A percentile compares a stretch with the other conserved stretches of the same genome.
Conservation (phyloP, 2,113 vertebrate species). For the Bubalus kerabau region DNA sequence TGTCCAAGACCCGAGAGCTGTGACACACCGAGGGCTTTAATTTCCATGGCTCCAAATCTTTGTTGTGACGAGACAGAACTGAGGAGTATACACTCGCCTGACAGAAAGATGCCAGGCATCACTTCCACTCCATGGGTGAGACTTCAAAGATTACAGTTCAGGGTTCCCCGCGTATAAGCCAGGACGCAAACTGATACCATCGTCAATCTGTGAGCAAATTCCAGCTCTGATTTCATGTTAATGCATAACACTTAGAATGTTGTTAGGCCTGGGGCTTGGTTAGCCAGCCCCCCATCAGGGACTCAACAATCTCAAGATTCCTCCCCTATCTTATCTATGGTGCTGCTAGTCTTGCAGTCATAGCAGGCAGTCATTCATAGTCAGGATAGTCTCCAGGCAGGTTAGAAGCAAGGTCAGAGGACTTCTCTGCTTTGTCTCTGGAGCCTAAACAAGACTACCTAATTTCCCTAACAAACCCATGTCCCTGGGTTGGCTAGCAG, state of each 20-base stretch:
- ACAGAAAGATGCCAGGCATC: background rate
- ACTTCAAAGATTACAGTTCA: background rate
- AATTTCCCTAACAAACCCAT: background rate
- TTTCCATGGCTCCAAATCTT: too few species aligned
- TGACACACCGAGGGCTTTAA: too few species aligned
- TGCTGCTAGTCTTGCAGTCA: background rate
- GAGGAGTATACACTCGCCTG: fast-evolving
- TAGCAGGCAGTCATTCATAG: background rate
- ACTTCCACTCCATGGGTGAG: fast-evolving
- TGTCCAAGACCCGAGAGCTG: too few species aligned
- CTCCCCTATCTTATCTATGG: background rate
- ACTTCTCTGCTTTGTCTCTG: background rate
- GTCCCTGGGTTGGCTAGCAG: background rate
- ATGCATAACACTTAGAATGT: background rate
- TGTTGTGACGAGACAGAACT: too few species aligned
- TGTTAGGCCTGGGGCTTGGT: background rate
- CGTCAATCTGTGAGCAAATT: background rate
- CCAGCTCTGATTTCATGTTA: background rate
- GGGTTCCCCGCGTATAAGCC: background rate
- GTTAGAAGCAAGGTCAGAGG: background rate
- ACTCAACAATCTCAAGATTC: background rate
- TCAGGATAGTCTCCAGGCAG: background rate
- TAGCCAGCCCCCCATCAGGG: background rate
- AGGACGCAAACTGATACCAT: background rate
- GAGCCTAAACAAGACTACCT: background rate